A percentile compares a stretch with the other conserved stretches of the same genome.
These are phyloP conservation scores for Glaucopsyche alexis DNA, from an alignment of 2,888 invertebrate genomes.

Conservation along the genomic window DNA sequence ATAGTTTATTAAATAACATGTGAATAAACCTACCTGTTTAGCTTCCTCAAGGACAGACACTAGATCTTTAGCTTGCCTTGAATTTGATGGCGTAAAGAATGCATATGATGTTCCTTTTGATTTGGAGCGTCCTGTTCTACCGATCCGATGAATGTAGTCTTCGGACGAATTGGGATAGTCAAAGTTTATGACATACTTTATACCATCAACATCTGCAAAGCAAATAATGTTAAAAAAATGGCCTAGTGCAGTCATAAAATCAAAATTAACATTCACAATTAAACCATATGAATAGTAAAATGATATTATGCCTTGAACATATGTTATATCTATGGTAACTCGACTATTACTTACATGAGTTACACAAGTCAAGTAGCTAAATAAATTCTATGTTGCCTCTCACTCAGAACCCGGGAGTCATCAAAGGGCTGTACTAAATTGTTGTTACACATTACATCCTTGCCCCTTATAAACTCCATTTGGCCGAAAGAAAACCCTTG, in stretches of 20 bases:
- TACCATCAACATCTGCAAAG: slow-evolving; percentile 94
- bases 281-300: slow-evolving; percentile 18
- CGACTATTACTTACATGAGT: slow-evolving; percentile 76
- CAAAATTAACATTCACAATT: slow-evolving; percentile 39
- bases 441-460: slow-evolving; percentile 47
- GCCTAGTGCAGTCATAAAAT: slow-evolving; percentile 32
- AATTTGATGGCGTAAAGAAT: slow-evolving; percentile 94
- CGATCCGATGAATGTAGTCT: slow-evolving; percentile 97
- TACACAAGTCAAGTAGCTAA: slow-evolving; percentile 67
- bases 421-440: slow-evolving; percentile 59
- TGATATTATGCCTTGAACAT: slow-evolving; percentile 17
- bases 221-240: background rate
- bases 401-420: slow-evolving; percentile 79
- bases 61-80: slow-evolving; percentile 92
- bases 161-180: slow-evolving; percentile 97
- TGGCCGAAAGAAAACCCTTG: slow-evolving; percentile 80
- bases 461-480: slow-evolving; percentile 73
- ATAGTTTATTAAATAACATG: too few species aligned
- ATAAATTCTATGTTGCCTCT: slow-evolving; percentile 71
- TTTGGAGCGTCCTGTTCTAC: slow-evolving; percentile 93
- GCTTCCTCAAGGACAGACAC: slow-evolving; percentile 94
- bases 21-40: slow-evolving; percentile 81
- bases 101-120: slow-evolving; percentile 96
- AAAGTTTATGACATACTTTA: slow-evolving; percentile 97
- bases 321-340: slow-evolving; percentile 59